Evolutionary conservation across 2,113 vertebrate genomes (phyloP).

Genomic region (Thomomys bottae): DNA sequence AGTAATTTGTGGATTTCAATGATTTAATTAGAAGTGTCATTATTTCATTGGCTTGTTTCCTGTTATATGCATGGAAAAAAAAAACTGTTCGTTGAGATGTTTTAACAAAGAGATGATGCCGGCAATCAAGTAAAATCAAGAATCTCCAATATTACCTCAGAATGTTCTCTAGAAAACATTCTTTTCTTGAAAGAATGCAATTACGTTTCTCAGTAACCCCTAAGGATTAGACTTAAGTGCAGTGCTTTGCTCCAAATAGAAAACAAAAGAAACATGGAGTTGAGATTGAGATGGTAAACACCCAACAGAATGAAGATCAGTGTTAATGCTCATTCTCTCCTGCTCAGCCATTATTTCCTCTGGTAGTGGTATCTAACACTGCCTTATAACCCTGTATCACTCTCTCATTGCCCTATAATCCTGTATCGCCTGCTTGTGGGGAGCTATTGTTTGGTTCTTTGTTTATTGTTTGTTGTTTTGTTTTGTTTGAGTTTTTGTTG

Average conservation of each 20-base stretch:
- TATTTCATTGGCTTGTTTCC: constrained; percentile 6
- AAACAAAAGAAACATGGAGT: constrained; percentile 78
- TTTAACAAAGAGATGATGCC: constrained; percentile 58
- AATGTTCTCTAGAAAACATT: constrained; percentile 74
- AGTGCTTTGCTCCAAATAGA: constrained; percentile 67
- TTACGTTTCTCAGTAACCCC: constrained; percentile 47
- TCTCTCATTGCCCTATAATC: constrained; percentile 81
- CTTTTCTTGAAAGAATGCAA: constrained; percentile 50
- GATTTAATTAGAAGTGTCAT: neutral
- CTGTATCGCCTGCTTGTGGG: constrained; percentile 75
- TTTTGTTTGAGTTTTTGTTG: too few relatives aligned
- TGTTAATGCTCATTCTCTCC: constrained; percentile 81
- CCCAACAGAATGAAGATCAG: constrained; percentile 77
- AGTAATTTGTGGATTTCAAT: constrained; percentile 5
- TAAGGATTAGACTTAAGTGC: constrained; percentile 66
- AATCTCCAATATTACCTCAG: constrained; percentile 51
- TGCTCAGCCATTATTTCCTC: constrained; percentile 79
- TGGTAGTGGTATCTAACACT: constrained; percentile 73
- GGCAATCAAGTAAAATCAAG: constrained; percentile 30
- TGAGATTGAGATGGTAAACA: constrained; percentile 62
- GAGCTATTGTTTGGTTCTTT: constrained; percentile 61
- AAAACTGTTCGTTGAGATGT: constrained; percentile 35
- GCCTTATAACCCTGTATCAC: constrained; percentile 82
- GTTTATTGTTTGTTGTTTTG: too few relatives aligned
- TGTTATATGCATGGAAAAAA: constrained; percentile 36